Evolutionary conservation across 2,113 vertebrate species (phyloP), one percentile per base, ranked within the genome.

Genomic region (Ailuropoda melanoleuca): DNA sequence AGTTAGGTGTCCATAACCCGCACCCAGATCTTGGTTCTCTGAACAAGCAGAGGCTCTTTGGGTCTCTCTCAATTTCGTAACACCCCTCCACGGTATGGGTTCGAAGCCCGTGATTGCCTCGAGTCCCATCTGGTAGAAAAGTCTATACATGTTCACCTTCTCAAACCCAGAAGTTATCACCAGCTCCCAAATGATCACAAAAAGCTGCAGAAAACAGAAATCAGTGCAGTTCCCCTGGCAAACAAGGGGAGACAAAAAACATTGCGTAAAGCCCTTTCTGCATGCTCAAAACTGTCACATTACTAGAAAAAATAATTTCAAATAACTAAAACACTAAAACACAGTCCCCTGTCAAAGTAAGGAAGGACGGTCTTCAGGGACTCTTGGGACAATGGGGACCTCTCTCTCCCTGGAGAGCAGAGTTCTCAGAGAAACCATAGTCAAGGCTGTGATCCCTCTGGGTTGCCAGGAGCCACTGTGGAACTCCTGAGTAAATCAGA

Each of bases 261-360:
- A 1, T 60, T 11, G 43, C 8, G 4, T 12, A 48, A 80, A 64
- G 62, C 4, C 26, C n/a, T 17, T 21, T 80, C 34, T 24, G 37
- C 1, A 2, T 58, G 37, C 29, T 60, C 6, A 29, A 6, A 94
- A 50, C 80, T 19, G 14, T 37, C 5, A 50, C 29, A 24, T 68
- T 18, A 31, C 17, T 78, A 46, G 43, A 74, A 46, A 39, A 87
- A 96, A 29, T 75, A 9, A 90, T 77, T 75, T 94, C 81, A 64
- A 56, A 50, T 88, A 55, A 90, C 46, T 68, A 68, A 90, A 78
- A 86, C 6, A 90, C 46, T 68, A 68, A 90, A 78, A 86, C 6
- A 23, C 9, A 55, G 7, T 43, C 21, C 37, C 14, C 50, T 46
- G 37, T 55, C 53, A 48, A 66, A 55, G 11, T 21, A 24, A 80